Conservation (phyloP, 2,113 vertebrate genomes). For the Cyprinus carpio region DNA sequence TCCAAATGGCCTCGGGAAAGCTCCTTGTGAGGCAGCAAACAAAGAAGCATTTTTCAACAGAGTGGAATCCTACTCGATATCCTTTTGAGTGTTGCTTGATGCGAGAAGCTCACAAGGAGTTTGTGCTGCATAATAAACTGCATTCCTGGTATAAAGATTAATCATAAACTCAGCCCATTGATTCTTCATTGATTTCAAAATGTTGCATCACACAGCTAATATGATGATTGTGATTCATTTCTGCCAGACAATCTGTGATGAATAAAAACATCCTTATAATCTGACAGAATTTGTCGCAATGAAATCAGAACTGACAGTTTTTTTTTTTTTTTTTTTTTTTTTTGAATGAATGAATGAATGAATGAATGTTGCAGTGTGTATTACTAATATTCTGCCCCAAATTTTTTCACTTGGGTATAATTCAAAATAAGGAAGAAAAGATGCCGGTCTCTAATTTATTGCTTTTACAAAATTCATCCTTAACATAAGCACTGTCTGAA, state of each 20-base stretch:
- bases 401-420: no score
- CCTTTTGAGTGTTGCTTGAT: conserved; percentile 73
- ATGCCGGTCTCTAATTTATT: background rate
- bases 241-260: background rate
- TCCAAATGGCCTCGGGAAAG: conserved; percentile 59
- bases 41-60: conserved; percentile 89
- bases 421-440: background rate
- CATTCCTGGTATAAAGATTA: background rate
- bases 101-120: background rate
- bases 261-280: background rate
- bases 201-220: background rate
- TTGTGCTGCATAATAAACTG: background rate
- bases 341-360: no score
- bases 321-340: background rate
- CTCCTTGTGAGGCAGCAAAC: conserved; percentile 82
- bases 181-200: background rate
- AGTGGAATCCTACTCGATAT: conserved; percentile 95
- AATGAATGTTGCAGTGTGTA: background rate
- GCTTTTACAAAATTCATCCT: conserved; percentile 69
- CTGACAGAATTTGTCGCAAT: background rate
- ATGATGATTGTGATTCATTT: background rate
- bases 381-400: background rate
- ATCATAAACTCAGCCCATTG: background rate
- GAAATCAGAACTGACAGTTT: background rate
- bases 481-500: conserved; percentile 82